These are phyloP conservation scores for Atta cephalotes DNA, from an alignment of 1,140 invertebrate species.

Conservation along the genomic window DNA sequence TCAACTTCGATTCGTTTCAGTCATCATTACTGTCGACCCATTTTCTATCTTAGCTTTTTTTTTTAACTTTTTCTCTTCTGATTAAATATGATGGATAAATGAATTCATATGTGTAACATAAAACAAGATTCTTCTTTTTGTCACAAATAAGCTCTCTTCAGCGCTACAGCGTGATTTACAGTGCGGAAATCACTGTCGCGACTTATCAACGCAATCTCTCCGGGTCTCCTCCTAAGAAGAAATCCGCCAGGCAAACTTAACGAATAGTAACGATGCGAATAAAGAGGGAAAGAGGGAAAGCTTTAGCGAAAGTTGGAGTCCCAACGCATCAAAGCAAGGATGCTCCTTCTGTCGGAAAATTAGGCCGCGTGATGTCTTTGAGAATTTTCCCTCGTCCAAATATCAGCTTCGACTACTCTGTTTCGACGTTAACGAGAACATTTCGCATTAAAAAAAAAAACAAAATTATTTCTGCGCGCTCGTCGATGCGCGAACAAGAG, in stretches of 20 bases:
- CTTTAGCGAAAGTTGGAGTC: slow-evolving; percentile 63
- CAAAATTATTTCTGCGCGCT: slow-evolving; percentile 52
- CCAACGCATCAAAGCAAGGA: slow-evolving; percentile 52
- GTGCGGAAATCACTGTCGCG: slow-evolving; percentile 4
- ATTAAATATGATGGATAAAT: slow-evolving; percentile 30
- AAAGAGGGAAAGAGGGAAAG: slow-evolving; percentile 18
- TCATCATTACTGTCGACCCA: slow-evolving; percentile 42
- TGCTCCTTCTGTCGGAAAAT: slow-evolving; percentile 67
- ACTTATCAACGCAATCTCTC: slow-evolving; percentile 47
- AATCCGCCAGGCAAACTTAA: slow-evolving; percentile 35
- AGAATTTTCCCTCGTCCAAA: background rate
- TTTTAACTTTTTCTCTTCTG: slow-evolving; percentile 5
- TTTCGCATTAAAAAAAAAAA: slow-evolving; percentile 27
- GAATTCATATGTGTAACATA: slow-evolving; percentile 44
- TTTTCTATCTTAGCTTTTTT: slow-evolving; percentile 24
- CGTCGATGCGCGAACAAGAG: slow-evolving; percentile 21
- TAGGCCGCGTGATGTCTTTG: slow-evolving; percentile 58
- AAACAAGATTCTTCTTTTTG: slow-evolving; percentile 41
- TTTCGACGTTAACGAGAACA: slow-evolving; percentile 55
- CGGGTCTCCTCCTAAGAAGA: background rate
- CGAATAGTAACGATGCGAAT: slow-evolving; percentile 11
- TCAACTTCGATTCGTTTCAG: slow-evolving; percentile 43
- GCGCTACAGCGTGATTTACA: background rate
- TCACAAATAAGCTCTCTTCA: background rate
- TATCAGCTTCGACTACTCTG: slow-evolving; percentile 26